Conservation (phyloP, 2,113 vertebrate genomes). For the Engraulis encrasicolus region DNA sequence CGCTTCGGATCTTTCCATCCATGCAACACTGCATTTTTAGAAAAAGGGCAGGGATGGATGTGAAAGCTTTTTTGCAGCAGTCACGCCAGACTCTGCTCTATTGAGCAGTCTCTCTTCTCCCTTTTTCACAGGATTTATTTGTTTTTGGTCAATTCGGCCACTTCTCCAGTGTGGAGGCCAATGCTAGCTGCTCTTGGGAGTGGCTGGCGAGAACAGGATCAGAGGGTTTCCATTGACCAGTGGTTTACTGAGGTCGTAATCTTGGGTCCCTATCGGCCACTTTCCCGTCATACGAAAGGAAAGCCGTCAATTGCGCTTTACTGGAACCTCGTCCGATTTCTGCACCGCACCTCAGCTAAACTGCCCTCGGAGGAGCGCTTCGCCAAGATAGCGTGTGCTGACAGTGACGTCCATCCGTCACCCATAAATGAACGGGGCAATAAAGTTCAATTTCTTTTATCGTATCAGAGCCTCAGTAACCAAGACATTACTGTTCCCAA, state of each 20-base stretch:
- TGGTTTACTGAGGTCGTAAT: slow-evolving; percentile 72
- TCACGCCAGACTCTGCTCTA: slow-evolving; percentile 50
- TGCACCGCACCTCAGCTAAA: slow-evolving; percentile 55
- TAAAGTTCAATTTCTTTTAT: slow-evolving; percentile 67
- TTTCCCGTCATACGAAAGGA: slow-evolving; percentile 75
- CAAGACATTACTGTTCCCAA: slow-evolving; percentile 62
- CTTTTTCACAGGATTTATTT: slow-evolving; percentile 71
- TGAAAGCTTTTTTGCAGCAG: slow-evolving; percentile 45
- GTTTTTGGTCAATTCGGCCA: slow-evolving; percentile 72
- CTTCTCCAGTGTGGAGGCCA: slow-evolving; percentile 64
- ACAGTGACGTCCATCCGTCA: slow-evolving; percentile 58
- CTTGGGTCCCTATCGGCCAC: slow-evolving; percentile 72
- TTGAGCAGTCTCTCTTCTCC: slow-evolving; percentile 64
- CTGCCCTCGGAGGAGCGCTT: slow-evolving; percentile 47
- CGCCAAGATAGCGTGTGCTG: slow-evolving; percentile 56
- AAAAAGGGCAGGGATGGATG: not conserved
- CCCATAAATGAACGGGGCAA: slow-evolving; percentile 48
- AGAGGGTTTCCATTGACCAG: slow-evolving; percentile 74
- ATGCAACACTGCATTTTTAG: not conserved
- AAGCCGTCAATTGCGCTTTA: slow-evolving; percentile 72
- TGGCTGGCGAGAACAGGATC: slow-evolving; percentile 64
- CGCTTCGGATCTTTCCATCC: not conserved
- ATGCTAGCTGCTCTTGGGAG: slow-evolving; percentile 63
- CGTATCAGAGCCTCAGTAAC: slow-evolving; percentile 57
- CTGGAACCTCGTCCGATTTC: slow-evolving; percentile 69